Base-by-base conservation (phyloP, 2,113 vertebrate species). In the Ailurus styani region DNA sequence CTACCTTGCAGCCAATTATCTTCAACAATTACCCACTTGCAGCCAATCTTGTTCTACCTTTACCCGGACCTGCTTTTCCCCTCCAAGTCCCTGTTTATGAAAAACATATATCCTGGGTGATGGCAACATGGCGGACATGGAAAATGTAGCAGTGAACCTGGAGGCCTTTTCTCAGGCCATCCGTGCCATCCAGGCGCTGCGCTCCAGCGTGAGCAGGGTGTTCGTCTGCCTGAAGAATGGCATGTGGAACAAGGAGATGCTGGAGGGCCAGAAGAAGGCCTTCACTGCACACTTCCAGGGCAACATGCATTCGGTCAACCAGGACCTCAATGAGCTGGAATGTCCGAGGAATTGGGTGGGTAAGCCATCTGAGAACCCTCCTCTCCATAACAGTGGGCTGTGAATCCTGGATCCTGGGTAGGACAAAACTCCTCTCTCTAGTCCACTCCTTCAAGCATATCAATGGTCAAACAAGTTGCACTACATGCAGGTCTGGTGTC, bases 391-490 rank as follows among this genome's bases (percentile, higher is more conserved):
- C 98, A 99, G 99, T 0, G 99, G 99, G 0, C 98, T 99, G 18
- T 96, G 99, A 78, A 99, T 99, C 97, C 98, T 99, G 20, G 99
- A 99, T 97, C 99, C 99, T 0, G 99, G 99, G 79, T 99, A 99
- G 97, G 99, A 99, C 98, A 99, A 99, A 97, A 99, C 99, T 0
- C 99, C 99, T 7, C 98, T 99, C 0, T 99, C 99, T 97, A 99
- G 99, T 52, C 99, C 99, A 42, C 99, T 99, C 31, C 99, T 99
- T 9, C 99, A 99, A 96, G 99, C 99, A 0, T 99, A 99, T 97
- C 99, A 99, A 62, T 99, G 99, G 99, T 99, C 99, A 31, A 99
- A 99, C 98, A 99, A 99, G 99, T 88, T 99, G 98, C 99, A 99
- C 98, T 99, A 99, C 99, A 99, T 0, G 99, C 99, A 0, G 99